Conservation (phyloP, 2,113 vertebrate genomes). For the Ptychochromis oligacanthus region DNA sequence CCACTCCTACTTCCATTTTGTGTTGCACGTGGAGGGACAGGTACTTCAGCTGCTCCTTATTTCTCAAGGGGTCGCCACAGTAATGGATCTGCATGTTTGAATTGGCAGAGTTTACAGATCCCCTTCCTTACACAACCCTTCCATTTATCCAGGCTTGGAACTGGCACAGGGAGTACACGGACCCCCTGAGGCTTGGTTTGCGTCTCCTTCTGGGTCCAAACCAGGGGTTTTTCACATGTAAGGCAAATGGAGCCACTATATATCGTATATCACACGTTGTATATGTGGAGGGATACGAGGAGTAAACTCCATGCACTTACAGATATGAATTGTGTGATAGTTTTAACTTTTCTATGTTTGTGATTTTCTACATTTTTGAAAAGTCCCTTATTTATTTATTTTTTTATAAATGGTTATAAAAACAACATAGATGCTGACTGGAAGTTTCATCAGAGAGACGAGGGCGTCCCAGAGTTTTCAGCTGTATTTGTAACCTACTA, state of each 20-base stretch:
- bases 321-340: not conserved
- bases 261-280: not conserved
- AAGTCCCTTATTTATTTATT: not conserved
- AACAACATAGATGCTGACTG: not conserved
- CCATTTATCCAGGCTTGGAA: too few relatives aligned
- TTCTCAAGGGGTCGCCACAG: not conserved
- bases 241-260: too few relatives aligned
- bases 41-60: not conserved
- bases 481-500: not conserved
- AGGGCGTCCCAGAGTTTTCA: not conserved
- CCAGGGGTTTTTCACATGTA: too few relatives aligned
- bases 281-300: not conserved
- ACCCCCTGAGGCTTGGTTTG: not conserved
- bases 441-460: not conserved
- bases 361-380: too few relatives aligned
- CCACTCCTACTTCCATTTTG: not conserved
- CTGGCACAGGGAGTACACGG: not conserved
- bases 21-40: not conserved
- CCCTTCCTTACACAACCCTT: accelerated
- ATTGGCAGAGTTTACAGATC: not conserved
- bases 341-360: too few relatives aligned
- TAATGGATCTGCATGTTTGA: not conserved
- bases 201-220: not conserved
- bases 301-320: not conserved
- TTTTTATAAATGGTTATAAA: not conserved